Conservation (phyloP, 2,113 vertebrate species). For the Lophochroa leadbeateri region DNA sequence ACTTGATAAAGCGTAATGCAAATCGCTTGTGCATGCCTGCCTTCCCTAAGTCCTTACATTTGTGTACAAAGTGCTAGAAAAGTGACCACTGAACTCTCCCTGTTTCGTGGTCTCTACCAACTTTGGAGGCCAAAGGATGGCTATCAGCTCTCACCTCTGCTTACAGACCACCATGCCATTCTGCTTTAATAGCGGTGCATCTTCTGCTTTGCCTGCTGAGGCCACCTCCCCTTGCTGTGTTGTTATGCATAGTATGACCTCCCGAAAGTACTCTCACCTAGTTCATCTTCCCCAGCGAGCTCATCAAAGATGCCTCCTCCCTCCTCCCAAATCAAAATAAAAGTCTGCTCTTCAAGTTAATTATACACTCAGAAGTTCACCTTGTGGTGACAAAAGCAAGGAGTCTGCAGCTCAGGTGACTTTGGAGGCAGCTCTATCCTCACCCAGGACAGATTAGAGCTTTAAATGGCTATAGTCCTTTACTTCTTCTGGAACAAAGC, state of each 20-base stretch:
- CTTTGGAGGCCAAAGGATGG: not conserved
- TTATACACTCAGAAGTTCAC: not conserved
- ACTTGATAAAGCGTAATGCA: not conserved
- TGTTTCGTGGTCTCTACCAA: not conserved
- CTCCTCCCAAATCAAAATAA: not conserved
- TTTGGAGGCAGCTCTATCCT: not conserved
- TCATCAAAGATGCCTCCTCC: not conserved
- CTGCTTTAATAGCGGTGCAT: not conserved
- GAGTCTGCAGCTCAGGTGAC: not conserved
- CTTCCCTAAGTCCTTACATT: not conserved
- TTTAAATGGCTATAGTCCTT: not conserved
- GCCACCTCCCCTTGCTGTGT: not conserved
- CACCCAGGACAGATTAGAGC: not conserved
- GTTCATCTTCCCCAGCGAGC: not conserved
- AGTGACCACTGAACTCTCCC: not conserved
- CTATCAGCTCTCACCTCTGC: not conserved
- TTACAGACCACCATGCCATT: not conserved
- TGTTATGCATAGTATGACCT: not conserved
- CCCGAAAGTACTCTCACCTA: not conserved
- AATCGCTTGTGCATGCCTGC: rapidly evolving
- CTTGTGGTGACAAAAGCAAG: not conserved
- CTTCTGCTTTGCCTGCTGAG: not conserved
- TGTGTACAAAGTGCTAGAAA: not conserved
- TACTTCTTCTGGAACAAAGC: not conserved
- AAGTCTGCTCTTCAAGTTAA: not conserved